Evolutionary conservation across 35 echinoderm and acorn worm species (phyloP), one percentile per base, ranked within the genome.

Genomic region (Ophiothrix spiculata): DNA sequence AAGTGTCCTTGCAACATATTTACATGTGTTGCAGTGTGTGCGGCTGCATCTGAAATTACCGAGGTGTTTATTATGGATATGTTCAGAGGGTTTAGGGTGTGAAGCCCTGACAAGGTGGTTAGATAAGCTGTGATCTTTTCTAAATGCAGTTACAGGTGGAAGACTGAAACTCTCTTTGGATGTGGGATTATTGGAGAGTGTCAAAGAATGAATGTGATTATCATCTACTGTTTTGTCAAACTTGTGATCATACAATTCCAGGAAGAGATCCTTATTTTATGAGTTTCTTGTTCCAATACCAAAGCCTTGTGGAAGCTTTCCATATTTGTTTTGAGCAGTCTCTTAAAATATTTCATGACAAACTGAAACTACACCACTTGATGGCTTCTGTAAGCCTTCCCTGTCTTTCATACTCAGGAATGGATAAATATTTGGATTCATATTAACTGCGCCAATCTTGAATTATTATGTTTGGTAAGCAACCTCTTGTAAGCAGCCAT

Each of bases 311-410:
- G 46, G 82, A 1, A 74, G 82, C 54, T 84, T 74, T 16, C 56
- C 46, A 74, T 14, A 12, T 31, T 6, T 25, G 46, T 36, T 69
- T 84, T 84, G 4, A 84, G 11, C 15, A 64, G 28, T 35, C 45
- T 32, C 37, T 84, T 41, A 39, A 84, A 84, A 25, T 49, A 56
- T 84, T 84, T 84, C 46, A 3, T 3, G 19, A 28, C 82, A 84
- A 6, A 11, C 37, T 14, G 46, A 0, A 36, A 84, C 25, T 3
- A 84, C 60, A 84, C 36, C 6, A n/a, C 23, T 4, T 37, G 40
- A 81, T 81, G 36, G 35, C 29, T 32, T 40, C 23, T 39, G 12
- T n/a, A 76, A 28, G 28, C 74, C 74, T 29, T 28, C 74, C 10
- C 74, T 8, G 28, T 76, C 74, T 76, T 76, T 76, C 33, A 76